Base-by-base conservation (phyloP, 2,113 vertebrate species). In the Cebidichthys violaceus region DNA sequence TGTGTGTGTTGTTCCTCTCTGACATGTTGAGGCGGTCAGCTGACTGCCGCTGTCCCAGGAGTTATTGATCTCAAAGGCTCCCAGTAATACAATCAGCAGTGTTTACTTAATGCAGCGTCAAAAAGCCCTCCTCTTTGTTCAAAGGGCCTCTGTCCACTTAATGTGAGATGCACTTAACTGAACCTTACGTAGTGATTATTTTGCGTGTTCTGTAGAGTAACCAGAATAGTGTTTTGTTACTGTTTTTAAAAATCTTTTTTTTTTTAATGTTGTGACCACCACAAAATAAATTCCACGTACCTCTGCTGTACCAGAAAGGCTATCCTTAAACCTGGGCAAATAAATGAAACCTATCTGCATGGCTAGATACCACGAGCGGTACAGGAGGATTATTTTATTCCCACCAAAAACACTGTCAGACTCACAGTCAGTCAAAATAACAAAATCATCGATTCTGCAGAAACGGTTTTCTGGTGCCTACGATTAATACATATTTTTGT, bases 1-100 rank as follows among this genome's bases (percentile, higher is more conserved):
- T 20, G 31, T n/a, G 74, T n/a, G 74, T 79, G 50, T 72, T 27
- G 18, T 52, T 77, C 35, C 54, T 57, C 41, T 47, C 18, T 22
- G n/a, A 75, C 55, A 37, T 59, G 67, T 22, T 59, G 33, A 60
- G 22, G 62, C 57, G 39, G 27, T 66, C 47, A 6, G 35, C 27
- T 13, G 47, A 24, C 52, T 39, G 37, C 41, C 0, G 76, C 35
- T 45, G 76, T 62, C 66, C 45, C 17, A 10, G 47, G 54, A 84
- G 50, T 57, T 57, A 68, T 35, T 71, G 50, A 79, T 73, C 57
- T 66, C 24, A 14, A 15, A n/a, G 6, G 17, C 41, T 70, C 17
- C 64, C 20, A 50, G 10, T 55, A 47, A 27, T 18, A 14, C 57
- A 83, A 64, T 57, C 50, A 54, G 66, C n/a, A 13, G 41, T 55